Evolutionary conservation across 2,113 vertebrate genomes (phyloP).

Genomic region (Entomyzon cyanotis): DNA sequence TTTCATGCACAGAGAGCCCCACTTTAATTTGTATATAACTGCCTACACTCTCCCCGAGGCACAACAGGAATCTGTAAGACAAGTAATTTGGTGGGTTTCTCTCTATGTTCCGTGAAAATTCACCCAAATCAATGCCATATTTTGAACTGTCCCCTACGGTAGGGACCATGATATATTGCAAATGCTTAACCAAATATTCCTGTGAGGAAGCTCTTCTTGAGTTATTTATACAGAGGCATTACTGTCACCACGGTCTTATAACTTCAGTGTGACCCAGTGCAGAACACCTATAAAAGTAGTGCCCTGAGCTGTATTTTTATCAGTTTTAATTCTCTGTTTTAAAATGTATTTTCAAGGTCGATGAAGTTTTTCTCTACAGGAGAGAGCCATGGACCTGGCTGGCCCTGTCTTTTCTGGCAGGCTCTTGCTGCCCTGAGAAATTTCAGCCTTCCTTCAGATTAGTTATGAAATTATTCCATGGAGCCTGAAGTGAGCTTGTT

Average conservation of each 20-base stretch:
- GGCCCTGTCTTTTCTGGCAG: background rate
- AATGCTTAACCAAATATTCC: background rate
- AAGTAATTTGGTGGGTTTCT: background rate
- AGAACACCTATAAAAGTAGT: background rate
- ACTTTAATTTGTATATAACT: background rate
- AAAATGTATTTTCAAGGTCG: background rate
- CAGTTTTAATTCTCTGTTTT: background rate
- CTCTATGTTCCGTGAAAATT: background rate
- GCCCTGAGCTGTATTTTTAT: background rate
- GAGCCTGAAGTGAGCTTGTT: background rate
- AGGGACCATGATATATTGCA: background rate
- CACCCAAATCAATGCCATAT: background rate
- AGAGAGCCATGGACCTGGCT: background rate
- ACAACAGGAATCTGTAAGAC: background rate
- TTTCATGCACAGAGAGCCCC: background rate
- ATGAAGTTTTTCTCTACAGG: background rate
- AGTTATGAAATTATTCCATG: background rate
- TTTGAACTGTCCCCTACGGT: background rate
- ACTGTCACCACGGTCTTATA: background rate
- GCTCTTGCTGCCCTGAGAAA: accelerated
- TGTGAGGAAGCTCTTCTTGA: background rate
- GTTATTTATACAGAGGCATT: background rate
- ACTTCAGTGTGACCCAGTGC: background rate
- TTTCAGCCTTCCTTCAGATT: background rate
- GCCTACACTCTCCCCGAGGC: background rate